These are phyloP conservation scores for Azorinus chamasolen DNA, from an alignment of 2,888 invertebrate genomes.

Conservation along the genomic window DNA sequence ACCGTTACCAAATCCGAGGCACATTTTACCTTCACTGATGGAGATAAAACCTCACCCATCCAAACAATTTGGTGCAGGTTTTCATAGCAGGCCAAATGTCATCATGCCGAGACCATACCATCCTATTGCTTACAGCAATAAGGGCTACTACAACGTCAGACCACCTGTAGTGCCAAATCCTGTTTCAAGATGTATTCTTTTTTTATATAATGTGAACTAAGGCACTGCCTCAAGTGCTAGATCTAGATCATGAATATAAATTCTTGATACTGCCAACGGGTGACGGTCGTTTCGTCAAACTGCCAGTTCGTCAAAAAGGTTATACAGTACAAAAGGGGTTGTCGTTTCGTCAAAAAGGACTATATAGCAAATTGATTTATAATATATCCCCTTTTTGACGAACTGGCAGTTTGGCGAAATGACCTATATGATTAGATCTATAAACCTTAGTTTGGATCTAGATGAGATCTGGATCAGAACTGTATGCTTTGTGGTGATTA, in stretches of 20 bases:
- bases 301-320: too few relatives aligned
- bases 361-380: too few relatives aligned
- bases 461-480: too few relatives aligned
- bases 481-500: too few relatives aligned
- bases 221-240: not conserved
- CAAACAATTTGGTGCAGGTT: not conserved
- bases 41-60: constrained; percentile 12
- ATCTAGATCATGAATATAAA: constrained; percentile 6
- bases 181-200: constrained; percentile 69
- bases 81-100: not conserved
- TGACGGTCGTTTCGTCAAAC: too few relatives aligned
- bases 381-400: too few relatives aligned
- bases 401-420: too few relatives aligned
- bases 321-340: too few relatives aligned
- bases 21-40: constrained; percentile 29
- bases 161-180: constrained; percentile 12
- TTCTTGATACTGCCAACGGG: not conserved
- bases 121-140: not conserved
- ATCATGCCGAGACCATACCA: not conserved
- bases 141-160: not conserved
- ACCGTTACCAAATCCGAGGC: constrained; percentile 39
- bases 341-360: too few relatives aligned
- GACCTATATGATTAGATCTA: too few relatives aligned
- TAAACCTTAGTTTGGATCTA: too few relatives aligned
- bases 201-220: not conserved